Base-by-base conservation (phyloP, 2,888 invertebrate species). In the Drosophila peninsularis region DNA sequence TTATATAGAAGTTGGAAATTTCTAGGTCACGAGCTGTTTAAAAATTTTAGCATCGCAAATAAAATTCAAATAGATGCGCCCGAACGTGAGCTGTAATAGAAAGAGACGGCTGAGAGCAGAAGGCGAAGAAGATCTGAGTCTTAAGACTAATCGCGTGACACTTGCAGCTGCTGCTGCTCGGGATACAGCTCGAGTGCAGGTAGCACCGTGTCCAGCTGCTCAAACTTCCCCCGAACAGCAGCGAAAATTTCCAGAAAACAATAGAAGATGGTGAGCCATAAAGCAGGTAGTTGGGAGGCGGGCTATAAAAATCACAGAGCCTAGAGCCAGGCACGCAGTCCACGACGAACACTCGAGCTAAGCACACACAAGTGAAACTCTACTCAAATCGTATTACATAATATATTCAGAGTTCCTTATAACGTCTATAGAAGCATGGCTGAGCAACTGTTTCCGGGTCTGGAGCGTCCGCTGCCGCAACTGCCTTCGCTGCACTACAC, bases 131-230 rank as follows among this genome's bases (percentile, higher is more conserved):
- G 41, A 17, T 14, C 21, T 14, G 47, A 52, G 67, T 58, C 47
- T 62, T 68, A 61, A 56, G 71, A n/a, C 61, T 76, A 85, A 82
- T 82, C 82, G 75, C 71, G 88, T 88, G 54, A 27, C 62, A 65
- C 66, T 77, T 80, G 89, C 87, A 83, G 82, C 81, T 88, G 89
- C 37, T 37, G 82, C 81, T 88, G 89, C 37, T 37, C 11, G 14
- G 36, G 17, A 36, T 66, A 36, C 30, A 21, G 17, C n/a, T 19
- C 13, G 53, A 36, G 44, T 62, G 65, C 84, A 82, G 88, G 84
- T 88, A 86, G 81, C n/a, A 27, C 14, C 64, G 3, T 32, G 37
- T 39, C 42, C 82, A 83, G 78, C 81, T 86, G 89, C 68, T 47
- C 21, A 11, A 19, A 45, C 17, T 41, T 64, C 24, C 78, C 62